Evolutionary conservation across 1,140 invertebrate species (phyloP), one percentile per base, ranked within the genome.

Genomic region (Drosophila bipectinata): DNA sequence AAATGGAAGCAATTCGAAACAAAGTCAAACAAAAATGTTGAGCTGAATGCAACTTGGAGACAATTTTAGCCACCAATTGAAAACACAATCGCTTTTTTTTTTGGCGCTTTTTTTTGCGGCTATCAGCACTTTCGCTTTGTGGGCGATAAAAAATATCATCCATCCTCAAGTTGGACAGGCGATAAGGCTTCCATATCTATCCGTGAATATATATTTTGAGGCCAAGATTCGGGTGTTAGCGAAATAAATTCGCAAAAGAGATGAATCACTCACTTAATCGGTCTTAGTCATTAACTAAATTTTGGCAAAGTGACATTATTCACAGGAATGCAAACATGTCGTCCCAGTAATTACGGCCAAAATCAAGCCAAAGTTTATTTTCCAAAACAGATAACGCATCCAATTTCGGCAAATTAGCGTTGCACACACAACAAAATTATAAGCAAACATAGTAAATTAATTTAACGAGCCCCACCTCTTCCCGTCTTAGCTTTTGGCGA

Each of bases 381-480:
- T 34, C 63, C 44, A 71, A 72, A 66, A 34, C 37, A 55, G 58
- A 69, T 67, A 80, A 51, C 55, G 37, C 26, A 34, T 28, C 55
- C 48, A 59, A 26, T 60, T 63, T 73, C 26, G 61, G 64, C 15
- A 18, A 44, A 72, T 58, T 62, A 66, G 24, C 37, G 37, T 56
- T 75, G 64, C 41, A 47, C 41, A 47, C 34, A 62, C 72, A 73
- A 54, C 4, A 9, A 41, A 59, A 24, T 34, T 68, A 39, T 67
- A 53, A 69, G 37, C 26, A 77, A 72, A 77, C 45, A 67, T 63
- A 30, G 57, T 60, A 71, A 80, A 83, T 80, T 77, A 72, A 85
- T 80, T 85, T 72, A 76, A 84, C 61, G 60, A 82, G 64, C 55
- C 72, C 59, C 82, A 66, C 81, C 81, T 67, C 63, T 84, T 84